Percentiles rank a stretch among this genome's conserved stretches.
Conservation (phyloP, 1,140 invertebrate species). For the Drosophila subpulchrella region DNA sequence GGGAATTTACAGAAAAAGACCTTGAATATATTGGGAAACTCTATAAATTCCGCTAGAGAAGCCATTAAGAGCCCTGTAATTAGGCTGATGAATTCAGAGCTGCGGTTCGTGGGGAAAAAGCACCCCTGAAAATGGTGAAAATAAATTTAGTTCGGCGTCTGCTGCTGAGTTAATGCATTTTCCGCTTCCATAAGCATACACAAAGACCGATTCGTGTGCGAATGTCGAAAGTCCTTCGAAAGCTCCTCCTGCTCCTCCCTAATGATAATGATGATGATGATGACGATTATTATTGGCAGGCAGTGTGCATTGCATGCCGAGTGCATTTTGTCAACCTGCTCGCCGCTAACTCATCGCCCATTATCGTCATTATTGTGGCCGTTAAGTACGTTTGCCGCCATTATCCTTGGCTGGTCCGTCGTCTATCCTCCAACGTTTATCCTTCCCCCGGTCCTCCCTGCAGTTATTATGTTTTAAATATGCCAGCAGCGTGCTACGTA, state of each 20-base stretch:
- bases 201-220: constrained; percentile 41
- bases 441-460: too few species aligned
- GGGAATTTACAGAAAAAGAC: background rate
- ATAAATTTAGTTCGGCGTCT: constrained; percentile 40
- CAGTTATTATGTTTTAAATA: constrained; percentile 70
- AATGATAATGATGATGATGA: constrained; percentile 50
- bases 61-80: constrained; percentile 28
- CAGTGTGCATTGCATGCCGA: constrained; percentile 54
- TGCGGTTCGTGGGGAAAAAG: background rate
- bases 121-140: constrained; percentile 5
- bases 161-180: constrained; percentile 46
- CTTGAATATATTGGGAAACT: constrained; percentile 10
- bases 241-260: constrained; percentile 1
- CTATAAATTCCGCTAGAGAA: constrained; percentile 7
- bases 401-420: constrained; percentile 31
- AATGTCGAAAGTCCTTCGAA: constrained; percentile 18
- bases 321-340: constrained; percentile 75
- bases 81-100: constrained; percentile 31
- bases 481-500: constrained; percentile 36
- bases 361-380: constrained; percentile 81
- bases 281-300: constrained; percentile 71
- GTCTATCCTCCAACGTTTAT: background rate
- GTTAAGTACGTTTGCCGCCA: constrained; percentile 74
- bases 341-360: constrained; percentile 57
- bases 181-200: constrained; percentile 42